Evolutionary conservation across 2,797 vertebrate genomes (phyloP), one percentile per base, ranked within the genome.

Genomic region (Lepilemur septentrionalis): DNA sequence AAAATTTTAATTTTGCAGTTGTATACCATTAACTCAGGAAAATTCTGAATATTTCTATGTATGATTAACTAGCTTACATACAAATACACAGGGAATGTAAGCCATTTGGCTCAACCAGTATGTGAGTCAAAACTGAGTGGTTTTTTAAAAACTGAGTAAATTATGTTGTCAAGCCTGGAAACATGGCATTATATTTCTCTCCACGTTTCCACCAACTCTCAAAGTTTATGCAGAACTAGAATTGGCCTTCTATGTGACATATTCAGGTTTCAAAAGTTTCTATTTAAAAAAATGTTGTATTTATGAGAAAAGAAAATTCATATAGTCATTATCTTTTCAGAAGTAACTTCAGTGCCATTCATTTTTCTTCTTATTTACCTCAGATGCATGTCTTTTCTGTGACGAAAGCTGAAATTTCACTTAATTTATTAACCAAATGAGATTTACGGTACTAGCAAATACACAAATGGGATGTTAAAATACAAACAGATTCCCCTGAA

Each of bases 371-470:
- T 20, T 46, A 20, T 32, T 92, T 76, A 70, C 63, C 30, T 80
- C 75, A 90, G 48, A 57, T 57, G 7, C 38, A 25, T 28, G 0
- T 8, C 63, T 80, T 89, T 43, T 96, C 84, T 86, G 32, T 83
- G 48, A 79, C 83, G 17, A 95, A 89, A 96, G 43, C 32, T 82
- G 59, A 13, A 79, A 41, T 93, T 89, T 89, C 86, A 93, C 90
- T 98, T 97, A 96, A 81, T 38, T 38, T 96, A 97, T 96, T 97
- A 83, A 93, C 93, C 83, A 98, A 96, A 92, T 94, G 80, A 97
- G 75, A 97, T 85, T 82, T 95, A 97, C 73, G 22, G 67, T 76
- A 61, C 14, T 75, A 69, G 41, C 35, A 83, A 83, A 67, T 67
- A 84, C 46, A 69, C 30, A 22, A 86, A 73, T 81, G 83, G 41